Evolutionary conservation across 1,140 invertebrate species (phyloP), one percentile per base, ranked within the genome.

Genomic region (Matsumurasca onukii): DNA sequence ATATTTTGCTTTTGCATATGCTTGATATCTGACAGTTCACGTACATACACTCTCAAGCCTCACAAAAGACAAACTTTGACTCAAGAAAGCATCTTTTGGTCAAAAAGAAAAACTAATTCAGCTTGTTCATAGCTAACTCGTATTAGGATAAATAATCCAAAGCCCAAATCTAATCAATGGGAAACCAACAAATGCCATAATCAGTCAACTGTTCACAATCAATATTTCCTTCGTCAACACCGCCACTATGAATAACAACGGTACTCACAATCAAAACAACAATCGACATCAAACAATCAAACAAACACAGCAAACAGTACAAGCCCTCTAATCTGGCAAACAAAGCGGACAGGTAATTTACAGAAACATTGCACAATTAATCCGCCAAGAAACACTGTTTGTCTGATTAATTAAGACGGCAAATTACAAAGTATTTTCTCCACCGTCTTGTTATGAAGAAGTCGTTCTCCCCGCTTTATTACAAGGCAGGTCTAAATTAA

Each of bases 401-500:
- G 17, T 17, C 5, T 39, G 66, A 68, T 68, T 61, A 68, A 68
- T 68, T 68, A 68, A 39, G 27, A 34, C 49, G 34, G 52, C 59
- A 68, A 68, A 68, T 68, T 61, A 68, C 66, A 68, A 68, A 68
- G 66, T 61, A 68, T 61, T 65, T 65, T 45, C 62, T 45, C 48
- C 30, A 34, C n/a, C 62, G 2, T 59, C 55, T 59, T 27, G 29
- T 65, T 63, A 31, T 63, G 49, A 52, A 52, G 49, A 24, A 31
- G 29, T 63, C 5, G 31, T 13, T n/a, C 17, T 39, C 31, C 20
- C 1, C 12, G 1, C 25, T 65, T 48, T 48, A 65, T 45, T 45
- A 48, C 62, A 20, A 24, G 31, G 31, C 31, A 20, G 5, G 5
- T 39, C 55, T 59, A 45, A 65, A 65, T 65, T 65, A 65, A 65